A percentile compares a stretch with the other conserved stretches of the same genome.
These are phyloP conservation scores for Brachylomia viminalis DNA, from an alignment of 2,888 invertebrate species.

Conservation along the genomic window DNA sequence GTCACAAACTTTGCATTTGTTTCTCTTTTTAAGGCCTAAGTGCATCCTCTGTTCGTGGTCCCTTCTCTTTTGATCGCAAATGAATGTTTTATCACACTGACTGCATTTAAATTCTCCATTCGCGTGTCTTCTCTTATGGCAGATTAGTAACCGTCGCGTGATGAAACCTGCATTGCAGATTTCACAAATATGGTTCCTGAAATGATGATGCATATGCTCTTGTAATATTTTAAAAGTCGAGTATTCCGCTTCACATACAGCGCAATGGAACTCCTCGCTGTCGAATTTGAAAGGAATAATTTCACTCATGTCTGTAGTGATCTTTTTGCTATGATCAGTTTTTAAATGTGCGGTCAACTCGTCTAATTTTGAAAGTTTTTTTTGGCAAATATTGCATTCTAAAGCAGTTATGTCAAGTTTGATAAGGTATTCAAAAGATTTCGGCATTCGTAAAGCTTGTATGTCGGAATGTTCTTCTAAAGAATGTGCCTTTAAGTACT, in stretches of 20 bases:
- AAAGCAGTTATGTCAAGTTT: constrained; percentile 73
- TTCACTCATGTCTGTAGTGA: constrained; percentile 59
- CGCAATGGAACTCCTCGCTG: constrained; percentile 53
- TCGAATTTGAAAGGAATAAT: constrained; percentile 73
- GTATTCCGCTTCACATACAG: constrained; percentile 65
- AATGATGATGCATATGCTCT: constrained; percentile 74
- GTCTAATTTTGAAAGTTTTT: constrained; percentile 35
- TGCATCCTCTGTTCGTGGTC: constrained; percentile 73
- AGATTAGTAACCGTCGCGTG: constrained; percentile 57
- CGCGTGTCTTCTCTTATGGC: constrained; percentile 66
- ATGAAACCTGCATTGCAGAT: constrained; percentile 70
- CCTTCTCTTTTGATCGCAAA: constrained; percentile 69
- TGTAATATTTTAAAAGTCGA: constrained; percentile 69
- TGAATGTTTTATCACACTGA: constrained; percentile 82
- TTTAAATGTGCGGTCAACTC: constrained; percentile 57
- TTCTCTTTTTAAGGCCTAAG: constrained; percentile 68
- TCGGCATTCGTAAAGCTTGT: constrained; percentile 62
- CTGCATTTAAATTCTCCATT: constrained; percentile 80
- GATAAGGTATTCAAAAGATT: constrained; percentile 63
- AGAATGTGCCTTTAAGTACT: constrained; percentile 70
- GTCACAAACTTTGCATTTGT: constrained; percentile 76
- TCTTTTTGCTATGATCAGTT: constrained; percentile 46
- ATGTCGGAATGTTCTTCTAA: constrained; percentile 67
- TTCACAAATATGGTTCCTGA: constrained; percentile 70
- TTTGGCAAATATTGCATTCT: constrained; percentile 70